A percentile compares a stretch with the other conserved stretches of the same genome.
These are phyloP conservation scores for Pelagia noctiluca DNA, from an alignment of 30 jellyfish, hydroid and myxozoan genomes.

Conservation along the genomic window DNA sequence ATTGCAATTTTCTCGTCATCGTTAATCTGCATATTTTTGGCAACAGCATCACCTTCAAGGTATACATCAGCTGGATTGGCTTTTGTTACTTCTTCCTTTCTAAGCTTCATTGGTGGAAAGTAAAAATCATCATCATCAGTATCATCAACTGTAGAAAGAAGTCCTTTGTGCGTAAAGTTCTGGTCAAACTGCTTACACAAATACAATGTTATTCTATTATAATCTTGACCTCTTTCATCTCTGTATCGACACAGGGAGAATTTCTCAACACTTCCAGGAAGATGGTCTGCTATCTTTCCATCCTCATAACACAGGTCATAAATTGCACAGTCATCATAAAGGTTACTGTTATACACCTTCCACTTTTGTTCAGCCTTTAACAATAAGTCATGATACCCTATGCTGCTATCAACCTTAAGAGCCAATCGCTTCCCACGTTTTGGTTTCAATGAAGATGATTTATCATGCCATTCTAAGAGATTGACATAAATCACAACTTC, in stretches of 20 bases:
- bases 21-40: conserved; percentile 2
- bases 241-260: conserved; percentile 4
- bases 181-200: conserved; percentile 5
- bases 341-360: conserved; percentile 5
- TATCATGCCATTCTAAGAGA: conserved; percentile 3
- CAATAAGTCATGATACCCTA: not conserved
- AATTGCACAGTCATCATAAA: conserved; percentile 2
- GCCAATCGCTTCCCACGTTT: conserved; percentile 9
- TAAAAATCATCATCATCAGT: conserved; percentile 1
- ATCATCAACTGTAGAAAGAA: conserved; percentile 2
- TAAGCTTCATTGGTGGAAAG: not conserved
- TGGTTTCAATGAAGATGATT: conserved; percentile 2
- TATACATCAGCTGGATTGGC: conserved; percentile 2
- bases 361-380: conserved; percentile 3
- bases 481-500: conserved; percentile 2
- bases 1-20: conserved; percentile 3
- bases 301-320: conserved; percentile 5
- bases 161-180: conserved; percentile 2
- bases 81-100: not conserved
- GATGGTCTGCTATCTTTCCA: conserved; percentile 6
- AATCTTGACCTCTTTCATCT: conserved; percentile 3
- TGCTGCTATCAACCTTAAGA: conserved; percentile 1
- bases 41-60: conserved; percentile 8
- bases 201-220: not conserved
- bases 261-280: conserved; percentile 5